Evolutionary conservation across 2,888 invertebrate species (phyloP).

Genomic region (Drosophila basisetae): DNA sequence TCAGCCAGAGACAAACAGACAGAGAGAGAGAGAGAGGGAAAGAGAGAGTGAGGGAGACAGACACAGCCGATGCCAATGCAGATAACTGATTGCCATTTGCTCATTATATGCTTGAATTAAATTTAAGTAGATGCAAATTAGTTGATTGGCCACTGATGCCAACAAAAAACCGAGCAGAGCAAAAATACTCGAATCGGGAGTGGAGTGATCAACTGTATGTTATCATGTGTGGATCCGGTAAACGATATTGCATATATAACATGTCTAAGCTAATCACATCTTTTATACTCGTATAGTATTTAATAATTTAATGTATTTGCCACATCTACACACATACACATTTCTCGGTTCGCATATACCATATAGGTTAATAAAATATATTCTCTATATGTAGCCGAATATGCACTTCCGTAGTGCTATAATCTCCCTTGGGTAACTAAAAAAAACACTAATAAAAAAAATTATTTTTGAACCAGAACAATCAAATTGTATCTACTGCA

Average conservation of each 20-base stretch:
- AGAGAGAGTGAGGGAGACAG: neutral
- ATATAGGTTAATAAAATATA: neutral
- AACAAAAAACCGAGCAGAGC: neutral
- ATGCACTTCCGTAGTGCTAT: neutral
- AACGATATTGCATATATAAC: neutral
- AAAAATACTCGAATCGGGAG: neutral
- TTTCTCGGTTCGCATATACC: neutral
- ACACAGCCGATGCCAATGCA: neutral
- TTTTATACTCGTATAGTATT: neutral
- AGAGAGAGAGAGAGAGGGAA: neutral
- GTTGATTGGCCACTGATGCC: conserved; percentile 61
- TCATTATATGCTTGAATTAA: conserved; percentile 9
- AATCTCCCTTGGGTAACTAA: neutral
- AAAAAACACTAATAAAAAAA: neutral
- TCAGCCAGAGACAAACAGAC: neutral
- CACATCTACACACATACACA: no score
- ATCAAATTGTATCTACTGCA: neutral
- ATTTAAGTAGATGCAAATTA: conserved; percentile 63
- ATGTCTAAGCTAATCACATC: neutral
- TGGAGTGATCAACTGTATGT: neutral
- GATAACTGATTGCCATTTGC: conserved; percentile 10
- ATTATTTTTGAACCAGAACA: neutral
- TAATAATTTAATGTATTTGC: neutral
- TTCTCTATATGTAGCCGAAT: neutral
- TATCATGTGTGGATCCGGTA: neutral